A percentile compares a stretch with the other conserved stretches of the same genome.
These are phyloP conservation scores for Emmelina monodactyla DNA, from an alignment of 2,888 invertebrate species.

Conservation along the genomic window DNA sequence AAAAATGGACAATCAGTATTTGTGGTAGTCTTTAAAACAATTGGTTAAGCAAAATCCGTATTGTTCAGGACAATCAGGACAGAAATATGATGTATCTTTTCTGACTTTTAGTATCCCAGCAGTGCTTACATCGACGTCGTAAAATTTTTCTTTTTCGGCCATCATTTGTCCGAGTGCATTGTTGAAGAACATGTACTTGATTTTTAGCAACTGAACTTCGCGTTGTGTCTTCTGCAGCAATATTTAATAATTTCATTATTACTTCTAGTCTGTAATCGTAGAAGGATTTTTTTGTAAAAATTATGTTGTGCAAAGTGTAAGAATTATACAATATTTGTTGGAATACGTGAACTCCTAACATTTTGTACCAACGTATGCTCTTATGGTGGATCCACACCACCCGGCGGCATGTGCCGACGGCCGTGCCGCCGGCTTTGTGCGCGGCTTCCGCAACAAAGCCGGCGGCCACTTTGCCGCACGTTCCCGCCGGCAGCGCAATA, in stretches of 20 bases:
- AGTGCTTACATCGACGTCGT: constrained; percentile 7
- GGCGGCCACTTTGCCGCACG: too few species aligned
- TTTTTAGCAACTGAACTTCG: neutral
- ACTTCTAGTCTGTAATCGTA: too few species aligned
- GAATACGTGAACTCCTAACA: constrained; percentile 13
- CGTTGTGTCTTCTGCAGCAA: too few species aligned
- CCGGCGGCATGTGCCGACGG: too few species aligned
- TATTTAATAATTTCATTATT: too few species aligned
- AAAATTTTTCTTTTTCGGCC: constrained; percentile 4
- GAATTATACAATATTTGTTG: constrained; percentile 13
- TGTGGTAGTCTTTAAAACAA: constrained; percentile 5
- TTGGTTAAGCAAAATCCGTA: constrained; percentile 5
- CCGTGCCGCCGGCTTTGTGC: too few species aligned
- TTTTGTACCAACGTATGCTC: constrained; percentile 15
- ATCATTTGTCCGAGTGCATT: constrained; percentile 4
- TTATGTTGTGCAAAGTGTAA: constrained; percentile 10
- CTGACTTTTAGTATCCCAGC: constrained; percentile 8
- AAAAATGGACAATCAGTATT: neutral
- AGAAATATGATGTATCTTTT: constrained; percentile 8
- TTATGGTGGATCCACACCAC: too few species aligned
- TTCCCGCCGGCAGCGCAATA: too few species aligned
- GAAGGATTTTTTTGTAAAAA: too few species aligned
- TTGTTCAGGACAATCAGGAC: constrained; percentile 8
- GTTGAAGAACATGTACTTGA: constrained; percentile 6
- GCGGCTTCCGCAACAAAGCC: too few species aligned